phyloP scores from a whole-genome alignment of 2,888 invertebrate species.

The Sesamia inferens region DNA sequence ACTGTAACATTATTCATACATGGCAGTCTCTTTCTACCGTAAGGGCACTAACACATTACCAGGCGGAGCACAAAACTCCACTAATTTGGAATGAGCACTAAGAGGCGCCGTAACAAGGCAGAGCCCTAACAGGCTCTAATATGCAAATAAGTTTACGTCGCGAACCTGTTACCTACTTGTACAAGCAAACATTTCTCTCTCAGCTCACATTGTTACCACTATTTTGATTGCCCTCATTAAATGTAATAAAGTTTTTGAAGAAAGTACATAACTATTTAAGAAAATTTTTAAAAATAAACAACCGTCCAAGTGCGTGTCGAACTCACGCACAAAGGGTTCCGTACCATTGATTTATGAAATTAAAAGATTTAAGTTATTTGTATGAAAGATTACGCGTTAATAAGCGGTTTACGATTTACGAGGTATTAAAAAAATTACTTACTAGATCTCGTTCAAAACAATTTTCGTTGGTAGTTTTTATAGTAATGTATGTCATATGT shows the following conservation, averaged over 20 bases:
- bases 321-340: too few relatives aligned
- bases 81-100: conserved; percentile 26
- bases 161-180: conserved; percentile 30
- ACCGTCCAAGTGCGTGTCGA: too few relatives aligned
- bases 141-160: conserved; percentile 51
- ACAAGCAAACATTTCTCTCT: conserved; percentile 29
- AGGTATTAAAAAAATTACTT: too few relatives aligned
- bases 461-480: too few relatives aligned
- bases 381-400: too few relatives aligned
- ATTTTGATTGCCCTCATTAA: conserved; percentile 24
- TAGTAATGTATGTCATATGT: too few relatives aligned
- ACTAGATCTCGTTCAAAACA: too few relatives aligned
- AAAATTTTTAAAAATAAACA: background rate
- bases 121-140: conserved; percentile 31
- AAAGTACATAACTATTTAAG: background rate
- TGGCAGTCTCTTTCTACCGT: background rate
- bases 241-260: conserved; percentile 7
- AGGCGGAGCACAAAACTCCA: conserved; percentile 5
- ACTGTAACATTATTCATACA: background rate
- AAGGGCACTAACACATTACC: conserved; percentile 11
- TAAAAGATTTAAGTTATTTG: too few relatives aligned
- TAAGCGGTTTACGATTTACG: too few relatives aligned
- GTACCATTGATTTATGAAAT: too few relatives aligned
- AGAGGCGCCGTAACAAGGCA: conserved; percentile 6
- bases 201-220: conserved; percentile 5